These are phyloP conservation scores for Hyphantria cunea DNA, from an alignment of 1,140 invertebrate genomes.

Conservation along the genomic window DNA sequence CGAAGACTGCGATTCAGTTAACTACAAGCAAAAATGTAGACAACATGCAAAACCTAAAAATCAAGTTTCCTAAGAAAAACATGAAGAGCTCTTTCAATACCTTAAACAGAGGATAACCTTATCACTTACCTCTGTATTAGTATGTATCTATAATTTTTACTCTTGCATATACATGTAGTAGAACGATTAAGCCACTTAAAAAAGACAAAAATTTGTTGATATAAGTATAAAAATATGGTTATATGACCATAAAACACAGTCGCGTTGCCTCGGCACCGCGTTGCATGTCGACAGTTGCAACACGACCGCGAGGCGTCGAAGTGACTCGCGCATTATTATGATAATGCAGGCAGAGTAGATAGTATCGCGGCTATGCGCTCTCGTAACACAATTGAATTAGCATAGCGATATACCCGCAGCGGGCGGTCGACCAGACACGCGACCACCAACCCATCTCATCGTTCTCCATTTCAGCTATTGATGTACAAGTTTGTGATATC, in stretches of 20 bases:
- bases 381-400: conserved; percentile 79
- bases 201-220: too few relatives aligned
- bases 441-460: conserved; percentile 60
- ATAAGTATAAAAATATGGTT: too few relatives aligned
- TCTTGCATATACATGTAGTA: too few relatives aligned
- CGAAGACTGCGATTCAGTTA: too few relatives aligned
- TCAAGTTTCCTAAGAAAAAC: too few relatives aligned
- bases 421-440: conserved; percentile 71
- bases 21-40: too few relatives aligned
- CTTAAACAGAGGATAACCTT: too few relatives aligned
- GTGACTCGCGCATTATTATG: conserved; percentile 80
- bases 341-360: conserved; percentile 75
- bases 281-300: conserved; percentile 57
- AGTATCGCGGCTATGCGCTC: conserved; percentile 70
- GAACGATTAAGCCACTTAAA: too few relatives aligned
- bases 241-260: conserved; percentile 6
- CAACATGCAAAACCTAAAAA: too few relatives aligned
- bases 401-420: conserved; percentile 64
- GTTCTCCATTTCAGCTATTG: conserved; percentile 33
- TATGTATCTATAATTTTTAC: too few relatives aligned
- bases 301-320: conserved; percentile 41
- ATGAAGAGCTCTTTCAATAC: too few relatives aligned
- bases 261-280: conserved; percentile 33
- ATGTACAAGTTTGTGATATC: conserved; percentile 17
- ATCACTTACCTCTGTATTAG: too few relatives aligned